A percentile compares a stretch with the other conserved stretches of the same genome.
These are phyloP conservation scores for Elmis aenea DNA, from an alignment of 2,888 invertebrate species.

Conservation along the genomic window DNA sequence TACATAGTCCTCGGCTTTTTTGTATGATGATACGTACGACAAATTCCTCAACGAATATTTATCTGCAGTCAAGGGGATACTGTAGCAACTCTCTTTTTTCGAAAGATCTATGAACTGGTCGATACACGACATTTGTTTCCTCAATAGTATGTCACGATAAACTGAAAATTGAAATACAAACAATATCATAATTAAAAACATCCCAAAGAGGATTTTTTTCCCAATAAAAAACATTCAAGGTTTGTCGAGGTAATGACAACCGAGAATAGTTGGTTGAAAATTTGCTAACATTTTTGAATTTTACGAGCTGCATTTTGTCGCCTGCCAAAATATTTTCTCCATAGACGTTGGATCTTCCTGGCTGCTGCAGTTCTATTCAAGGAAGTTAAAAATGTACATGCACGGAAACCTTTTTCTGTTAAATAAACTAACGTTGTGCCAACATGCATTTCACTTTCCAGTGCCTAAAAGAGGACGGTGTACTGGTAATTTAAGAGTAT, in stretches of 20 bases:
- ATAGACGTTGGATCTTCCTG: too few relatives aligned
- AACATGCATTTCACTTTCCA: background rate
- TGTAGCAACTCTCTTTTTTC: slow-evolving; percentile 15
- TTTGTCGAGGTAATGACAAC: too few relatives aligned
- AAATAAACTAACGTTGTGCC: background rate
- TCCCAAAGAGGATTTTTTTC: too few relatives aligned
- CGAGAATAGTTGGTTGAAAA: too few relatives aligned
- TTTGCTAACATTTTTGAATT: too few relatives aligned
- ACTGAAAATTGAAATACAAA: too few relatives aligned
- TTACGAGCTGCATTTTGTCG: too few relatives aligned
- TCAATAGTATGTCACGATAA: slow-evolving; percentile 8
- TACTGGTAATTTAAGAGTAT: too few relatives aligned
- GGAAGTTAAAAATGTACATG: background rate
- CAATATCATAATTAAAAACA: too few relatives aligned
- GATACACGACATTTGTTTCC: slow-evolving; percentile 5
- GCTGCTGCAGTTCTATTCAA: background rate
- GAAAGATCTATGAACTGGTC: slow-evolving; percentile 22
- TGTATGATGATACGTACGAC: slow-evolving; percentile 9
- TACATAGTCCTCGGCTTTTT: slow-evolving; percentile 20
- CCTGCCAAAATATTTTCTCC: too few relatives aligned
- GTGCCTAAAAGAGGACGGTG: too few relatives aligned
- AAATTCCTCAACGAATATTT: slow-evolving; percentile 1
- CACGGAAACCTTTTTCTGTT: background rate
- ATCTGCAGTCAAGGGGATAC: slow-evolving; percentile 1
- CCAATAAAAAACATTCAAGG: too few relatives aligned